Conservation (phyloP, 2,888 invertebrate species). For the Gymnosoma rotundatum region DNA sequence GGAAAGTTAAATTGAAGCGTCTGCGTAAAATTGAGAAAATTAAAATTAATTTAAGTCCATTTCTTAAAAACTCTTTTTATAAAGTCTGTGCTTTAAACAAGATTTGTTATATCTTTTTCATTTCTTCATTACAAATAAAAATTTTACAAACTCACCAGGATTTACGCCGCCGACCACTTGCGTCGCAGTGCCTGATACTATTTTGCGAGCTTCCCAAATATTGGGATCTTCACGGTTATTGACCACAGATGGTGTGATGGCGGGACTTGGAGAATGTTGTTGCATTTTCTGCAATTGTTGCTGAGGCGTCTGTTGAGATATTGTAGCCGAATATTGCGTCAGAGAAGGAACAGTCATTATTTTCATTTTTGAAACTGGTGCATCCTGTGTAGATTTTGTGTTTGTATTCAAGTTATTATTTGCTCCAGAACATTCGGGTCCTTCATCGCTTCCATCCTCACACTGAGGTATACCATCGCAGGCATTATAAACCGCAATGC, state of each 20-base stretch:
- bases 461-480: conserved; percentile 97
- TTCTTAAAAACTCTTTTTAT: too few species aligned
- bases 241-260: conserved; percentile 72
- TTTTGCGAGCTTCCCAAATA: conserved; percentile 80
- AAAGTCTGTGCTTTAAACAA: too few species aligned
- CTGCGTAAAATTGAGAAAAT: too few species aligned
- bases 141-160: conserved; percentile 71
- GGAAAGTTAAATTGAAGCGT: too few species aligned
- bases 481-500: conserved; percentile 96
- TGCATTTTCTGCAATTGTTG: conserved; percentile 71
- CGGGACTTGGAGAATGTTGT: conserved; percentile 59
- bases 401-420: conserved; percentile 63
- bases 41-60: too few species aligned
- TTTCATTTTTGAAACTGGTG: conserved; percentile 6
- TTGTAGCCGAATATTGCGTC: conserved; percentile 73
- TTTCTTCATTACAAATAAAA: not conserved
- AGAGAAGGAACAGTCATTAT: conserved; percentile 36
- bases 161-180: conserved; percentile 69
- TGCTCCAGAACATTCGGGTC: conserved; percentile 85
- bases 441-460: conserved; percentile 95
- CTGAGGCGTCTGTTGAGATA: conserved; percentile 70
- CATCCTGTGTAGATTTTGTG: conserved; percentile 52
- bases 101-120: too few species aligned
- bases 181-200: conserved; percentile 74
- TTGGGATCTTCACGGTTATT: conserved; percentile 81